These are phyloP conservation scores for Orchesella cincta DNA, from an alignment of 1,140 invertebrate genomes.

Conservation along the genomic window DNA sequence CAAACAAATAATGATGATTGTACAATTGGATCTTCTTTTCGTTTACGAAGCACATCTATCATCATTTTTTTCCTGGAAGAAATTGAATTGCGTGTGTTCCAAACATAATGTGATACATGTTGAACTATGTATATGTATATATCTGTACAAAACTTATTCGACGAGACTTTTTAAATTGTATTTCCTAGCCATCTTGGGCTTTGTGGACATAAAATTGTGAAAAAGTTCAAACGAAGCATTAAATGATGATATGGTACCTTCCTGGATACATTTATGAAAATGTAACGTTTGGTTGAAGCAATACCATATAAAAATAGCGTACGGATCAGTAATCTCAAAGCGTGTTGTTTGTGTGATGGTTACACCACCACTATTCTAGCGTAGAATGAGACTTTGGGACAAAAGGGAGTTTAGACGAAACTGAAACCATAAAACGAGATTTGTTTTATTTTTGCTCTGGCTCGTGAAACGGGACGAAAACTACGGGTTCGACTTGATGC, in stretches of 20 bases:
- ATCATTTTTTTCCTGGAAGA: too few species aligned
- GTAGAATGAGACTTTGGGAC: background rate
- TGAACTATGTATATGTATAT: background rate
- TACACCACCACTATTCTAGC: background rate
- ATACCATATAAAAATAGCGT: background rate
- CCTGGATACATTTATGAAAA: background rate
- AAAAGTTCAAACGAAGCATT: background rate
- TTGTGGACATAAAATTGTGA: background rate
- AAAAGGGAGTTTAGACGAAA: background rate
- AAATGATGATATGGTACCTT: background rate
- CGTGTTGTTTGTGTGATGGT: background rate
- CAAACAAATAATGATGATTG: too few species aligned
- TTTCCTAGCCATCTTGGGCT: background rate
- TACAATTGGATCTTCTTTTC: too few species aligned
- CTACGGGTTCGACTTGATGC: background rate
- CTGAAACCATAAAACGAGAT: constrained; percentile 1
- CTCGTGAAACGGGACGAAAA: constrained; percentile 9
- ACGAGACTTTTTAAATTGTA: background rate
- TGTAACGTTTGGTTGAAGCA: background rate
- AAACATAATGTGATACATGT: background rate
- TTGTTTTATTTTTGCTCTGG: background rate
- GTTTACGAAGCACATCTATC: too few species aligned
- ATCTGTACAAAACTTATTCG: background rate
- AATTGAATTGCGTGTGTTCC: too few species aligned
- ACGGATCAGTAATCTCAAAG: constrained; percentile 6